A percentile compares a stretch with the other conserved stretches of the same genome.
phyloP scores from a whole-genome alignment of 1,140 invertebrate genomes.

The Leptinotarsa undecemlineata region DNA sequence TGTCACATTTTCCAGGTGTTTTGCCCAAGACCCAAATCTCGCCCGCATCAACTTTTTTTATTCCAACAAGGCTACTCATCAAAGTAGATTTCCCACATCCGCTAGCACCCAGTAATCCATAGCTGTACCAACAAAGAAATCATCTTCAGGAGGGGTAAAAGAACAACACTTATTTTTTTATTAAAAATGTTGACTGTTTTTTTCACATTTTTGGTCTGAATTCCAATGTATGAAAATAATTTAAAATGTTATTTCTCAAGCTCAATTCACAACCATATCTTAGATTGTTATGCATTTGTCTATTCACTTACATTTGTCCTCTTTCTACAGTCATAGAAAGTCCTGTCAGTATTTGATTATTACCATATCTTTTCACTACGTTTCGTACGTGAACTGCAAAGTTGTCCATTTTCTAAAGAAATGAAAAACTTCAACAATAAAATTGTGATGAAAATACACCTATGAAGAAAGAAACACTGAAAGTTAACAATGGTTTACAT shows the following conservation, averaged over 20 bases:
- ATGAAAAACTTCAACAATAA: not conserved
- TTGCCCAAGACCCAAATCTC: slow-evolving; percentile 79
- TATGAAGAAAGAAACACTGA: too few species aligned
- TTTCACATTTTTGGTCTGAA: too few species aligned
- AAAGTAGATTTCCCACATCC: slow-evolving; percentile 86
- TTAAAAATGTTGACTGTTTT: too few species aligned
- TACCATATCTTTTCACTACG: slow-evolving; percentile 64
- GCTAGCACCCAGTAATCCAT: slow-evolving; percentile 83
- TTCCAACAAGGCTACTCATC: slow-evolving; percentile 82
- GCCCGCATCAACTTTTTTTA: slow-evolving; percentile 73
- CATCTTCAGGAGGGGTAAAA: not conserved
- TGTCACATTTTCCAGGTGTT: slow-evolving; percentile 70
- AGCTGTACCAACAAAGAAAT: slow-evolving; percentile 60
- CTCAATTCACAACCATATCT: too few species aligned
- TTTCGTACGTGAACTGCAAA: slow-evolving; percentile 60
- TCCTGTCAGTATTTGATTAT: slow-evolving; percentile 61
- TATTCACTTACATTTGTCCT: slow-evolving; percentile 66
- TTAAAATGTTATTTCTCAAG: too few species aligned
- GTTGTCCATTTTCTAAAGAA: slow-evolving; percentile 28
- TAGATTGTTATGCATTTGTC: too few species aligned
- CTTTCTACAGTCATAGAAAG: slow-evolving; percentile 66
- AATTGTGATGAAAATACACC: too few species aligned
- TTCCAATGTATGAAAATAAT: too few species aligned
- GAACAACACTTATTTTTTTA: too few species aligned
- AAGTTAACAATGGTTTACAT: too few species aligned